Evolutionary conservation across 2,888 invertebrate genomes (phyloP).

Genomic region (Drosophila percnosoma): DNA sequence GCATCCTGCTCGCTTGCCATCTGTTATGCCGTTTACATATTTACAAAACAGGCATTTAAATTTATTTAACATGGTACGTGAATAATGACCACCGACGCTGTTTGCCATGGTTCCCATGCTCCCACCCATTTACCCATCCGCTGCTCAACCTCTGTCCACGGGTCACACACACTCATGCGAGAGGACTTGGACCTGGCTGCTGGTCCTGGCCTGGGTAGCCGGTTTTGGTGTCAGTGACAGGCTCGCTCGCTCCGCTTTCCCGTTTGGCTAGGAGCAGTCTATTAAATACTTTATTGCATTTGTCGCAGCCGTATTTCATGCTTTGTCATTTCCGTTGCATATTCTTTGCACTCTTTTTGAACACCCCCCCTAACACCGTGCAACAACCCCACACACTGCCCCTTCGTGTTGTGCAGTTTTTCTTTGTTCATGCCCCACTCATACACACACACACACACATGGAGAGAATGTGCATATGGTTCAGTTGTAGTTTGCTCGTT

Average conservation of each 20-base stretch:
- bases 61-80: slow-evolving; percentile 78
- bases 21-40: slow-evolving; percentile 76
- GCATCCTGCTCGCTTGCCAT: slow-evolving; percentile 48
- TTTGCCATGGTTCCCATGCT: slow-evolving; percentile 63
- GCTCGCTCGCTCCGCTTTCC: slow-evolving; percentile 38
- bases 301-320: slow-evolving; percentile 81
- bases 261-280: slow-evolving; percentile 74
- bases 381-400: neutral
- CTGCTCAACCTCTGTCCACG: neutral
- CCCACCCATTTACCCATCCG: neutral
- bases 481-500: slow-evolving; percentile 41
- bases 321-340: slow-evolving; percentile 79
- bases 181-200: slow-evolving; percentile 29
- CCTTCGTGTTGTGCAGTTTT: slow-evolving; percentile 33
- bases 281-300: slow-evolving; percentile 84
- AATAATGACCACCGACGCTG: slow-evolving; percentile 75
- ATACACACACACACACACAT: neutral
- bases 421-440: slow-evolving; percentile 37
- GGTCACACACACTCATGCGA: slow-evolving; percentile 9
- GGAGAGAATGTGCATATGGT: slow-evolving; percentile 67
- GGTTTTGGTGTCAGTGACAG: slow-evolving; percentile 72
- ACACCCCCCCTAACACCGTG: neutral
- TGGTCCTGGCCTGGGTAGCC: slow-evolving; percentile 13
- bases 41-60: slow-evolving; percentile 81
- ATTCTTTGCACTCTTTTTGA: slow-evolving; percentile 64